Evolutionary conservation across 1,140 invertebrate genomes (phyloP), one percentile per base, ranked within the genome.

Genomic region (Apis cerana): DNA sequence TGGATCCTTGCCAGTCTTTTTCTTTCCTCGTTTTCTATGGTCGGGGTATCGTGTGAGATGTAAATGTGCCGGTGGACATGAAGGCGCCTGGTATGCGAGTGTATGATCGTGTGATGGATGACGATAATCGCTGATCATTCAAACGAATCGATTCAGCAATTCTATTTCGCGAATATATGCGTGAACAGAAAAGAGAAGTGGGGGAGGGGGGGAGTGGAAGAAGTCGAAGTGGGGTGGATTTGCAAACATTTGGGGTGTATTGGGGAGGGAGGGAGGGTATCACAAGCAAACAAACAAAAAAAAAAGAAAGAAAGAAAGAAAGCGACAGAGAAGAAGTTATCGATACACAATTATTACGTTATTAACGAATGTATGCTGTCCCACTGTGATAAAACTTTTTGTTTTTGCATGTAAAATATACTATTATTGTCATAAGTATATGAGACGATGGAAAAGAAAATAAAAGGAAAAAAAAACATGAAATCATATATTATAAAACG

Each of bases 381-480:
- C 92, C 92, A 94, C 92, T 93, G 93, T 93, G 92, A 93, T 93
- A 93, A 88, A 86, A 93, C 92, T 88, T 93, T 94, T 93, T 93
- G 89, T 93, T 93, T 92, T 91, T 93, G 92, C 92, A 93, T 93
- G 92, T 92, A 93, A 92, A 93, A 89, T 93, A 93, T 93, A 93
- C 90, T 92, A 93, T 90, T 90, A 92, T 90, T 89, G 88, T 91
- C 90, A 89, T 92, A 92, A 92, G 89, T 71, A 56, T 56, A 71
- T 71, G 50, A 71, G 50, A 71, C 69, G 52, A 71, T 33, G 69
- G 27, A 58, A 70, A 50, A 67, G 64, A 82, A 43, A 43, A 87
- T 87, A 85, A 87, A 61, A 61, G n/a, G 88, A 74, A 52, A 15
- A 62, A 85, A 75, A 54, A 52, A 43, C 33, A 89, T 85, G 56